A percentile compares a stretch with the other conserved stretches of the same genome.
Conservation (phyloP, 92 coral and sea anemone species). For the Palythoa grandiflora region DNA sequence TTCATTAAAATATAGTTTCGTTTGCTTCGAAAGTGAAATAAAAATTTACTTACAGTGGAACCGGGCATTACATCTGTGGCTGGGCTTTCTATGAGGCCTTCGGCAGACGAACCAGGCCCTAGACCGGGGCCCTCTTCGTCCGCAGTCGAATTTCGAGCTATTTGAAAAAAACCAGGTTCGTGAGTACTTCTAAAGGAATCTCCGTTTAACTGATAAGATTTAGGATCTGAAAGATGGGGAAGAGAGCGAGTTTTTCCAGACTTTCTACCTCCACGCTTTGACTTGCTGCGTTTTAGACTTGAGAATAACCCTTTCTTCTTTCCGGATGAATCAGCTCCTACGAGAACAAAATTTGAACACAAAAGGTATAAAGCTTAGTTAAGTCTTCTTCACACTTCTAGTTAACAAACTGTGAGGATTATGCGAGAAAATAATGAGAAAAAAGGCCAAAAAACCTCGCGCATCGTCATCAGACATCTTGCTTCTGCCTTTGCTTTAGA, state of each 20-base stretch:
- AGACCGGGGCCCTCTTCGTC: constrained; percentile 84
- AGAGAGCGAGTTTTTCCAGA: constrained; percentile 81
- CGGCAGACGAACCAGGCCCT: constrained; percentile 65
- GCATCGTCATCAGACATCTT: constrained; percentile 98
- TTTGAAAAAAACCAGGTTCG: constrained; percentile 86
- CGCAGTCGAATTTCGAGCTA: constrained; percentile 83
- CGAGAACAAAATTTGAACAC: constrained; percentile 66
- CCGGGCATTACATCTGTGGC: constrained; percentile 96
- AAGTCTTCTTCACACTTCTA: not conserved
- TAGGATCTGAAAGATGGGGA: constrained; percentile 88
- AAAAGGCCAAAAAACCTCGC: constrained; percentile 81
- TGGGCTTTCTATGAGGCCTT: constrained; percentile 83
- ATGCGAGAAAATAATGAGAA: constrained; percentile 17
- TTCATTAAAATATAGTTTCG: not conserved
- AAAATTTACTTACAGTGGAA: constrained; percentile 81
- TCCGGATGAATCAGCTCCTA: constrained; percentile 71
- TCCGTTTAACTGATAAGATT: constrained; percentile 72
- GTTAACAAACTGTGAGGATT: constrained; percentile 2
- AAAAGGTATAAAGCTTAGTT: constrained; percentile 43
- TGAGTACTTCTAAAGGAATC: constrained; percentile 75
- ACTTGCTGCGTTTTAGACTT: constrained; percentile 83
- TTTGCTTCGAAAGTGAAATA: not conserved
- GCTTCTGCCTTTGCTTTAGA: constrained; percentile 63
- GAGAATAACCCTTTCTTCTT: constrained; percentile 91
- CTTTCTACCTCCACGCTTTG: constrained; percentile 90